Base-by-base conservation (phyloP, 2,113 vertebrate species). In the Hirundichthys speculiger region DNA sequence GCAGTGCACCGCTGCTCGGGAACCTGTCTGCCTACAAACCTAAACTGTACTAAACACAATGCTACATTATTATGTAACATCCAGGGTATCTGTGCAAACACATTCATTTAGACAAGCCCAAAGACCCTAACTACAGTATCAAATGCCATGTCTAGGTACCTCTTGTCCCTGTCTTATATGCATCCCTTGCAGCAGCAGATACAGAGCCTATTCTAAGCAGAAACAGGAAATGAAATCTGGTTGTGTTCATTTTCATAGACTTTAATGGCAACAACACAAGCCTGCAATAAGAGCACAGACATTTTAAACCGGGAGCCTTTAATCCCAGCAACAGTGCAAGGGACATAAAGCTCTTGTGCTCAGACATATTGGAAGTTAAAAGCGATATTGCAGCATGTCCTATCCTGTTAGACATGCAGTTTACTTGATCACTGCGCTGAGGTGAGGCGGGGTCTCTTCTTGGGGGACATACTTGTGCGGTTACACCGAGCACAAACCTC, bases 201-300 rank as follows among this genome's bases (percentile, higher is more conserved):
- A 27, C 34, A 67, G 64, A 80, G 42, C 48, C 76, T 14, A 58
- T 13, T 72, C 50, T 56, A 43, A 27, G 53, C 3, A 43, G 34
- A 69, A 79, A 77, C 73, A 79, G 78, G 82, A 88, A 88, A 80
- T 86, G 8, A 84, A 82, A 63, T 45, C n/a, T 41, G 46, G 40
- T 43, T 81, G 46, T 71, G 80, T 64, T 75, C 54, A 56, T 80
- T 49, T 80, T 64, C 30, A 71, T 48, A 50, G 52, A 61, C 47
- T 56, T 76, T 70, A 18, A 10, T 62, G 50, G 69, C 58, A 45
- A 48, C 25, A 72, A 61, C 13, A 45, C 9, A 57, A 24, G 19
- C 60, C 30, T 69, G 25, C 53, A 60, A 77, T 70, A 82, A 76
- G 48, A 70, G 41, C 27, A 52, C 3, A 40, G 54, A 11, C 45